These are phyloP conservation scores for Steatocranus sp. DNA, from an alignment of 2,797 vertebrate genomes.

Conservation along the genomic window DNA sequence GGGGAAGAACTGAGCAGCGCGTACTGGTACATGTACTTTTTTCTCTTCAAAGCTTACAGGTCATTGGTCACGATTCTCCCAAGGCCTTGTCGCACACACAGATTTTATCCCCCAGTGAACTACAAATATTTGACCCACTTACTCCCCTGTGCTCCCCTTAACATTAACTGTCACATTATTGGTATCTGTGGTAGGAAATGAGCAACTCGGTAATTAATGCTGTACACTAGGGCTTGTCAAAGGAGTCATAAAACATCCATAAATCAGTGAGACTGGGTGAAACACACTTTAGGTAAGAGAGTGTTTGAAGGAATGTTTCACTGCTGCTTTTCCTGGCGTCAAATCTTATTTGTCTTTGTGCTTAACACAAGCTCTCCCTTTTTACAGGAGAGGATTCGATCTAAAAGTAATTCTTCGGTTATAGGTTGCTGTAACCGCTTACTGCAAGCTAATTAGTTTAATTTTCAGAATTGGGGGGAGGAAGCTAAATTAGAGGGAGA, in stretches of 20 bases:
- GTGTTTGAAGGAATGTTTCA: not conserved
- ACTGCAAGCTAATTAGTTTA: not conserved
- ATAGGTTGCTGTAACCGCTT: not conserved
- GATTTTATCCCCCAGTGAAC: not conserved
- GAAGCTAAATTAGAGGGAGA: not conserved
- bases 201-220: constrained; percentile 23
- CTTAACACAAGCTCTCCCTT: not conserved
- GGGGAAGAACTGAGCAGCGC: not conserved
- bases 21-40: not conserved
- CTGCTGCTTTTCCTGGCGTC: not conserved
- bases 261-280: constrained; percentile 19
- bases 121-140: constrained; percentile 24
- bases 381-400: not conserved
- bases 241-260: constrained; percentile 5
- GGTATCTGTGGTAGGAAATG: constrained; percentile 34
- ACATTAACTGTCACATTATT: not conserved
- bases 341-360: not conserved
- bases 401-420: not conserved
- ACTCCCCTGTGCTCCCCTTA: not conserved
- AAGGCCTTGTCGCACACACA: constrained; percentile 6
- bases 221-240: constrained; percentile 13
- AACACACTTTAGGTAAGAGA: not conserved
- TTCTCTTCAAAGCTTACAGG: not conserved
- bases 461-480: not conserved
- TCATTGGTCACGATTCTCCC: constrained; percentile 44